phyloP scores from a whole-genome alignment of 2,888 invertebrate genomes.

The Stenchaetothrips biformis region DNA sequence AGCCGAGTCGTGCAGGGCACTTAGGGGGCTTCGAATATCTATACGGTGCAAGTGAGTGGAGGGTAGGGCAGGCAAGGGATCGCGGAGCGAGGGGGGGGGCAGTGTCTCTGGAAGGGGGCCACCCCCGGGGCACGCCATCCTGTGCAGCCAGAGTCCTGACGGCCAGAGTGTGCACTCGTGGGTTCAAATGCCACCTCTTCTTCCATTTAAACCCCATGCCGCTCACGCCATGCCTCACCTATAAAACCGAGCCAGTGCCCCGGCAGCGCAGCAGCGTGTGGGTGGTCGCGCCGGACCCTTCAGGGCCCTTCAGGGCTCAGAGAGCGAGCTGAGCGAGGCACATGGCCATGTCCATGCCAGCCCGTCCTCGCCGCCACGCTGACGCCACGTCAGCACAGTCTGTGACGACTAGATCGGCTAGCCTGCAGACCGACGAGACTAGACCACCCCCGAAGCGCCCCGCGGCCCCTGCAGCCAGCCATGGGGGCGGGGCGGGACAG shows the following conservation, averaged over 20 bases:
- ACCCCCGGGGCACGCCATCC: no score
- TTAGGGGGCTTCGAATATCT: background rate
- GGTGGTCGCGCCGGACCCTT: background rate
- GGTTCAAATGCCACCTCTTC: no score
- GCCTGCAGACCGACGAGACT: no score
- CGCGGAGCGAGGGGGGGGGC: background rate
- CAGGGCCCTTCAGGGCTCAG: background rate
- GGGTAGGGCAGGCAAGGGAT: background rate
- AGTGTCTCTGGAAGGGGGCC: no score
- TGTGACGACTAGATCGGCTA: no score
- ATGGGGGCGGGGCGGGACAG: background rate
- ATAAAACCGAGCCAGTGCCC: background rate
- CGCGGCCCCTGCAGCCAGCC: background rate
- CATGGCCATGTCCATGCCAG: background rate
- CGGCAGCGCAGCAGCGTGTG: background rate
- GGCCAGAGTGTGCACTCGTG: background rate
- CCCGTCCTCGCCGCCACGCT: background rate
- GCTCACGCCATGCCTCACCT: no score
- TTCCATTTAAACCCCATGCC: no score
- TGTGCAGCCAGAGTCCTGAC: no score
- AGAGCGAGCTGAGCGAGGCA: background rate
- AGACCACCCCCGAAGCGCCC: background rate
- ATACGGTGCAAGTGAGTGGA: background rate
- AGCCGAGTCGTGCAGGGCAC: background rate
- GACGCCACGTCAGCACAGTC: no score